Conservation (phyloP, 2,888 invertebrate species). For the Leptinotarsa haldemani region DNA sequence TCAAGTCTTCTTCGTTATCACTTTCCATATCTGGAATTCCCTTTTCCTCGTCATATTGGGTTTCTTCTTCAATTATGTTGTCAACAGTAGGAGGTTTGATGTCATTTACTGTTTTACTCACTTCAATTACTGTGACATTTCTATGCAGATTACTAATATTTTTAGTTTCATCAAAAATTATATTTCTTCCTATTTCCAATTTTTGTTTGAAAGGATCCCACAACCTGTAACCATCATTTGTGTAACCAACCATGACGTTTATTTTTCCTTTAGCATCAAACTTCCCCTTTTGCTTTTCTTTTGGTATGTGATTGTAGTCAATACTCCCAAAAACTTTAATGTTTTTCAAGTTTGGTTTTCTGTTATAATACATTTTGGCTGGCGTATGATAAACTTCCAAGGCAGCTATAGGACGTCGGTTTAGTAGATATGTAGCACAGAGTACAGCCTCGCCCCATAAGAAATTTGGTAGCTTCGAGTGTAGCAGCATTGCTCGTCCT, state of each 20-base stretch:
- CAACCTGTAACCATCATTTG: background rate
- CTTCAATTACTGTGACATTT: background rate
- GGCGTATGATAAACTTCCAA: conserved; percentile 14
- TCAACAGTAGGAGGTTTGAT: background rate
- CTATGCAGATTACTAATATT: background rate
- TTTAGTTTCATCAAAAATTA: conserved; percentile 1
- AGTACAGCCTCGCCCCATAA: background rate
- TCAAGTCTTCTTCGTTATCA: background rate
- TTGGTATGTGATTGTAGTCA: conserved; percentile 7
- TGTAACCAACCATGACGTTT: background rate
- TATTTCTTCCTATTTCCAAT: background rate
- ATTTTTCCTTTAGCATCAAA: conserved; percentile 12
- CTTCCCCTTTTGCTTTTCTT: conserved; percentile 18
- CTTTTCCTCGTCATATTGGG: background rate
- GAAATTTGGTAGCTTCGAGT: background rate
- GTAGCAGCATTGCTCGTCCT: background rate
- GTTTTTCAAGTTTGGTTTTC: background rate
- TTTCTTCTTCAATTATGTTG: background rate
- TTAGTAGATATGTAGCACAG: background rate
- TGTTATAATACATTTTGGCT: conserved; percentile 3
- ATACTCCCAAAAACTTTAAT: background rate
- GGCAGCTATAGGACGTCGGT: background rate
- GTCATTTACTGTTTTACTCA: background rate
- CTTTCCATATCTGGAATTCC: background rate
- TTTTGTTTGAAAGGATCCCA: background rate